Base-by-base conservation (phyloP, 1,140 invertebrate species). In the Vanessa tameamea region DNA sequence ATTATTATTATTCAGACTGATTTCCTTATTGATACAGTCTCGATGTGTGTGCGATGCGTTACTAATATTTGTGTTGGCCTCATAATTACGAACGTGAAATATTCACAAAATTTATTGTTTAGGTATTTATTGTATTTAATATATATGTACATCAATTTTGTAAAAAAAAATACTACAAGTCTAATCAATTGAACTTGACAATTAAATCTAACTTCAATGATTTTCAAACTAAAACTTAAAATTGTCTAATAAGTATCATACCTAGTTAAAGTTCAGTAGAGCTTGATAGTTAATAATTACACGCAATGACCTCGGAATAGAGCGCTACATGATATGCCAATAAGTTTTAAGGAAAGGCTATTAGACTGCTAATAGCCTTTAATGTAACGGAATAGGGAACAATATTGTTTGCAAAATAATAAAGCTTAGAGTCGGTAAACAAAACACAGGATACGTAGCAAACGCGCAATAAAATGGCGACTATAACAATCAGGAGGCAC, bases 391-490 rank as follows among this genome's bases (percentile, higher is more conserved):
- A 48, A 23, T 72, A 59, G 48, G 23, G 11, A 47, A 63, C 43
- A 61, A 61, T 67, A 64, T 68, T 47, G 67, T 65, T 64, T 70
- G 43, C 15, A 47, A 23, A 50, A 16, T 47, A 55, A 67, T 68
- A 63, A 68, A 63, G 51, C 23, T 59, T 15, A 61, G 37, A 43
- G 16, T 26, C 47, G 37, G 55, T 66, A 23, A 48, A 77, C 61
- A 77, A 72, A 78, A 72, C 71, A 81, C 77, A 81, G 75, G 75
- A 78, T 77, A 80, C 59, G 55, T 61, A 78, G 65, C 73, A 82
- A 88, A 86, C 81, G 82, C 86, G 86, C 85, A 88, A 83, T 87
- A 85, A 78, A 73, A 77, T 76, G 74, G 75, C 78, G 73, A 80
- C 76, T 82, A 78, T 83, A 79, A 82, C 83, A 83, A 87, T 85